Conservation (phyloP, 2,797 vertebrate species). For the Peromyscus aztecus region DNA sequence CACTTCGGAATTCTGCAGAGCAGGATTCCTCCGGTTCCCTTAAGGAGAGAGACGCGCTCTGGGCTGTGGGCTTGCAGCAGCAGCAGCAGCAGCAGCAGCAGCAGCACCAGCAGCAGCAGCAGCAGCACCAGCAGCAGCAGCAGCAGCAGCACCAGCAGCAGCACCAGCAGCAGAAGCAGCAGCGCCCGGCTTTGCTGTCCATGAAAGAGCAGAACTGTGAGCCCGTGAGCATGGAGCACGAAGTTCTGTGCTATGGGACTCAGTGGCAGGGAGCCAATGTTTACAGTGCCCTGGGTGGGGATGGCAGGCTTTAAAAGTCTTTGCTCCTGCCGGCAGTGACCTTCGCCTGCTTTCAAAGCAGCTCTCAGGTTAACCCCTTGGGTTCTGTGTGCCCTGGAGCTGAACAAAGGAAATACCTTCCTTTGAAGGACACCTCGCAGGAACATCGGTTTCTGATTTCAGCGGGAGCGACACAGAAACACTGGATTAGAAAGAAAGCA, state of each 20-base stretch:
- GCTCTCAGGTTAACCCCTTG: constrained; percentile 89
- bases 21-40: constrained; percentile 70
- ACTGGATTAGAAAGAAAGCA: constrained; percentile 17
- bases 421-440: constrained; percentile 75
- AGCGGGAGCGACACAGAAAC: constrained; percentile 63
- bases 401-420: constrained; percentile 84
- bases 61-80: constrained; percentile 78
- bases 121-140: no score
- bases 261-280: constrained; percentile 92
- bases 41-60: constrained; percentile 69
- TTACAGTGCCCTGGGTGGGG: constrained; percentile 97
- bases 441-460: constrained; percentile 75
- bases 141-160: no score
- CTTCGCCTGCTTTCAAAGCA: constrained; percentile 90
- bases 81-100: constrained; percentile 38
- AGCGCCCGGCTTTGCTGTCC: constrained; percentile 70
- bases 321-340: constrained; percentile 90
- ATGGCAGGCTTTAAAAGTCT: constrained; percentile 89
- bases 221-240: constrained; percentile 85
- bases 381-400: constrained; percentile 78
- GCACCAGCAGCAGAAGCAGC: no score
- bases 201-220: constrained; percentile 84
- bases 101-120: no score
- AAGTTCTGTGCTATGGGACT: constrained; percentile 86
- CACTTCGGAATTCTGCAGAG: constrained; percentile 84